A percentile compares a stretch with the other conserved stretches of the same genome.
phyloP scores from a whole-genome alignment of 2,113 vertebrate species.

The Taurulus bubalis region DNA sequence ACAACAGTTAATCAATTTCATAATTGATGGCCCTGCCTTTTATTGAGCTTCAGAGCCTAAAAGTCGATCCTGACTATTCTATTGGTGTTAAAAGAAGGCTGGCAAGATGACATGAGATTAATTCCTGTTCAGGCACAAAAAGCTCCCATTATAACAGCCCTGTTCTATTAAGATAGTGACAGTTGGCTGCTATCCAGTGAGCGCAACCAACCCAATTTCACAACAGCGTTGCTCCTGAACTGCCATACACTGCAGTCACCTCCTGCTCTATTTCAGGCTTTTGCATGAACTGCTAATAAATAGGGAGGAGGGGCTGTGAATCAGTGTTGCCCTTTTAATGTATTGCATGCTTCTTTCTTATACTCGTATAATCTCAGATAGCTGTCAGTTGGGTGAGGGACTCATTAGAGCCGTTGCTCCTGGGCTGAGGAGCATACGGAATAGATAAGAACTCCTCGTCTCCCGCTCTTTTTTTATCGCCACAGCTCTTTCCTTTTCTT shows the following conservation, averaged over 20 bases:
- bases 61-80: constrained; percentile 24
- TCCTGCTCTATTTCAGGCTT: constrained; percentile 38
- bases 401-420: constrained; percentile 55
- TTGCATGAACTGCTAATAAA: constrained; percentile 55
- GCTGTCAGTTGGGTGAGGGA: constrained; percentile 42
- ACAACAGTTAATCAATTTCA: neutral
- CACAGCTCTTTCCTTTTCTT: constrained; percentile 7
- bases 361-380: constrained; percentile 51
- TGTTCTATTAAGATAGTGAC: constrained; percentile 52
- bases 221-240: constrained; percentile 14
- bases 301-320: constrained; percentile 26
- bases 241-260: constrained; percentile 26
- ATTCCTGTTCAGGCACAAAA: constrained; percentile 33
- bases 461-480: constrained; percentile 22
- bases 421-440: constrained; percentile 34
- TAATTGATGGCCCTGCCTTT: constrained; percentile 18
- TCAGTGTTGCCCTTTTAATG: constrained; percentile 56
- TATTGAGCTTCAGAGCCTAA: neutral
- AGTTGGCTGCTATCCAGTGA: constrained; percentile 52
- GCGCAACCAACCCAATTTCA: constrained; percentile 42
- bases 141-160: constrained; percentile 15
- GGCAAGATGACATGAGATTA: constrained; percentile 12
- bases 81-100: constrained; percentile 5
- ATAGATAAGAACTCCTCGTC: constrained; percentile 54
- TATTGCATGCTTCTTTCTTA: constrained; percentile 25